Evolutionary conservation across 2,113 vertebrate genomes (phyloP).

Genomic region (Mobula hypostoma): DNA sequence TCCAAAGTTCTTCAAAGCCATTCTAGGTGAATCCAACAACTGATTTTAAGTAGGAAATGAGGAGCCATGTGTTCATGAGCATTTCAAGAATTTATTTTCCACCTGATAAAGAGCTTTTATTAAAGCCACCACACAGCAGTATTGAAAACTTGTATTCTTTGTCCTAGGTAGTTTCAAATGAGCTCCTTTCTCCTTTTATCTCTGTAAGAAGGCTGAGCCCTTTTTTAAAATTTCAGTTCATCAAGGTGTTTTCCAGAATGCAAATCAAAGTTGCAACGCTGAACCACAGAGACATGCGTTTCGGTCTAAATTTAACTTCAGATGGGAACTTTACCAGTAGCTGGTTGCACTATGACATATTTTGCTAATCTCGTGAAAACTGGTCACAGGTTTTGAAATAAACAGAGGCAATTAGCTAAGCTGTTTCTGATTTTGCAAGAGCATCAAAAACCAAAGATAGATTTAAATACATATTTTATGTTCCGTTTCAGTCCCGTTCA

Average conservation of each 20-base stretch:
- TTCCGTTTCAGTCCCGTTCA: neutral
- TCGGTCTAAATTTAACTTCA: constrained; percentile 21
- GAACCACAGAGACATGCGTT: constrained; percentile 34
- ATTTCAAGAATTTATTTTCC: constrained; percentile 22
- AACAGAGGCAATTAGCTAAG: constrained; percentile 35
- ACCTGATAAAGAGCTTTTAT: constrained; percentile 9
- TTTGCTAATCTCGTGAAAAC: constrained; percentile 38
- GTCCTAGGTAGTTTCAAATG: neutral
- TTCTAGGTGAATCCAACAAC: neutral
- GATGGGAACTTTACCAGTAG: constrained; percentile 36
- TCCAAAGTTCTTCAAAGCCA: constrained; percentile 14
- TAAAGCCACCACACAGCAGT: neutral
- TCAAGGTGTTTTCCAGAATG: constrained; percentile 38
- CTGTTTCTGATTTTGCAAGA: constrained; percentile 32
- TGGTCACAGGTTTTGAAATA: constrained; percentile 37
- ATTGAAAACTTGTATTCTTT: constrained; percentile 10
- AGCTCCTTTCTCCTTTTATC: neutral
- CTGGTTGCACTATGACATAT: constrained; percentile 34
- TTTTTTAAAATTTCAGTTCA: neutral
- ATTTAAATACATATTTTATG: constrained; percentile 22
- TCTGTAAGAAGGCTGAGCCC: neutral
- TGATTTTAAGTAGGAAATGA: neutral
- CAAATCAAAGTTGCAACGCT: constrained; percentile 31
- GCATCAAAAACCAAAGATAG: constrained; percentile 31
- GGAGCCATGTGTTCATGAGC: neutral